Evolutionary conservation across 1,140 invertebrate species (phyloP).

Genomic region (Drosophila kohkoa): DNA sequence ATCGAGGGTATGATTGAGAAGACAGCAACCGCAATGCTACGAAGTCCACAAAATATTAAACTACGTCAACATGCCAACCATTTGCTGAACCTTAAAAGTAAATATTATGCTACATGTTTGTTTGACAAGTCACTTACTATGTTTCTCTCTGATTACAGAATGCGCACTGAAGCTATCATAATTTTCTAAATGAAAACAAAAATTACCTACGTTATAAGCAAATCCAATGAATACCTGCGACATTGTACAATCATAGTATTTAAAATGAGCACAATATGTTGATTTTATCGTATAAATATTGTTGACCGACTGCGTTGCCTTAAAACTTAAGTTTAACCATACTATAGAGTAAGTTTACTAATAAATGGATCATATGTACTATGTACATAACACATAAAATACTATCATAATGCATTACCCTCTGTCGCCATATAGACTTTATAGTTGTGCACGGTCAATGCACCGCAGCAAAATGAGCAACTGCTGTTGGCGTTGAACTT

Average conservation of each 20-base stretch:
- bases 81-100: conserved; percentile 62
- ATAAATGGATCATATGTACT: conserved; percentile 20
- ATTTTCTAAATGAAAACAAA: neutral
- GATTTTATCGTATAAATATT: neutral
- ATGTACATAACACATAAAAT: conserved; percentile 20
- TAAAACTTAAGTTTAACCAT: neutral
- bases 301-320: neutral
- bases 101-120: neutral
- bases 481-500: conserved; percentile 9
- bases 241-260: conserved; percentile 22
- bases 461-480: conserved; percentile 14
- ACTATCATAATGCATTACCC: neutral
- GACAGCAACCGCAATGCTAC: conserved; percentile 47
- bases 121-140: neutral
- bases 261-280: conserved; percentile 14
- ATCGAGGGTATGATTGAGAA: conserved; percentile 70
- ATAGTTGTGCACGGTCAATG: conserved; percentile 55
- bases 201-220: neutral
- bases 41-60: conserved; percentile 41
- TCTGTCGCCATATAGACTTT: conserved; percentile 15
- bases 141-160: conserved; percentile 48
- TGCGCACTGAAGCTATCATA: conserved; percentile 51
- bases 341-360: conserved; percentile 6
- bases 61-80: conserved; percentile 53
- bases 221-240: conserved; percentile 2